A percentile compares a stretch with the other conserved stretches of the same genome.
Evolutionary conservation across 2,797 vertebrate species (phyloP).

Genomic region (Myripristis jacobus): DNA sequence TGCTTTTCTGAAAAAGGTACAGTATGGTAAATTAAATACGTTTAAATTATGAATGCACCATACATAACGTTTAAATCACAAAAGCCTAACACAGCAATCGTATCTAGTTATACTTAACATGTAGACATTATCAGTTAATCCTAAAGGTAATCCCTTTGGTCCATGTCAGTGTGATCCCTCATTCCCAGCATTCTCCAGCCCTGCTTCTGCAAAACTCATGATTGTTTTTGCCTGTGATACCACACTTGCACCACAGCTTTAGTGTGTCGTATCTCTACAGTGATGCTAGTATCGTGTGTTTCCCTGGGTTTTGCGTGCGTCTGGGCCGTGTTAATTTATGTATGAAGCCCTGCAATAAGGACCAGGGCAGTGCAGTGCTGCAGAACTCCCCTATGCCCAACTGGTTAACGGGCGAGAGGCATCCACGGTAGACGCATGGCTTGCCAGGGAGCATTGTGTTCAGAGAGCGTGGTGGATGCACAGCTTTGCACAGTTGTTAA

Average conservation of each 20-base stretch:
- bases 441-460: slow-evolving; percentile 10
- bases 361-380: slow-evolving; percentile 30
- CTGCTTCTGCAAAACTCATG: background rate
- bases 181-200: background rate
- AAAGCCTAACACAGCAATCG: background rate
- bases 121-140: background rate
- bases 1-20: slow-evolving; percentile 95
- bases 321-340: slow-evolving; percentile 54
- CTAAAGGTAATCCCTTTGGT: background rate
- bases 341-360: slow-evolving; percentile 29
- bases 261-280: background rate
- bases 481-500: slow-evolving; percentile 27
- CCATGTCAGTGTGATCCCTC: background rate
- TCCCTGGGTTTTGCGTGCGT: background rate
- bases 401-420: background rate
- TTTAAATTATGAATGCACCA: background rate
- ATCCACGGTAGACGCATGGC: background rate
- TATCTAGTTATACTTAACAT: background rate
- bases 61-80: background rate
- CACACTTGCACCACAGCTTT: background rate
- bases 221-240: background rate
- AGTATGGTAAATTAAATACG: background rate
- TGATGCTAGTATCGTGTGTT: background rate
- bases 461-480: background rate
- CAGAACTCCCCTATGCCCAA: background rate